These are phyloP conservation scores for Drosophila ustulata DNA, from an alignment of 2,888 invertebrate genomes.

Conservation along the genomic window DNA sequence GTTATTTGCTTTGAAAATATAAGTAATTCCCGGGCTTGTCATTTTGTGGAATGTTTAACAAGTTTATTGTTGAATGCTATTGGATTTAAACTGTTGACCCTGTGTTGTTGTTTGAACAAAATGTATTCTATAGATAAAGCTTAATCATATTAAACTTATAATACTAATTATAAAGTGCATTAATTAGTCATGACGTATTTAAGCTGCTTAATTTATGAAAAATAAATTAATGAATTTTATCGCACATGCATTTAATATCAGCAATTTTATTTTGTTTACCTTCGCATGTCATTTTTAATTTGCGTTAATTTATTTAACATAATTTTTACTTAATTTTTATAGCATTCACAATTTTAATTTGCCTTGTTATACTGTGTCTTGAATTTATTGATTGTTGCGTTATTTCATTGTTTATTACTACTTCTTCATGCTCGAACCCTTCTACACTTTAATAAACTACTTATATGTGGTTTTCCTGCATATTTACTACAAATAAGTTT, in stretches of 20 bases:
- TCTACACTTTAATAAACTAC: constrained; percentile 52
- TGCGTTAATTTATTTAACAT: constrained; percentile 29
- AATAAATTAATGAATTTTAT: constrained; percentile 19
- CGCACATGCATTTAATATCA: constrained; percentile 40
- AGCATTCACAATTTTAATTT: constrained; percentile 13
- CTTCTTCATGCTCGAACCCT: background rate
- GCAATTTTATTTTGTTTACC: constrained; percentile 43
- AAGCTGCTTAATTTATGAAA: constrained; percentile 43
- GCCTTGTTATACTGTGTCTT: too few species aligned
- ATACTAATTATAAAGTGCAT: constrained; percentile 65
- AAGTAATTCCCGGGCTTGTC: constrained; percentile 24
- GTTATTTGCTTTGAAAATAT: constrained; percentile 20
- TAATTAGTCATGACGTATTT: constrained; percentile 65
- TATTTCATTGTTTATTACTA: background rate
- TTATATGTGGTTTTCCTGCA: constrained; percentile 58
- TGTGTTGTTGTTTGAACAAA: constrained; percentile 24
- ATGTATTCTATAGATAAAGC: constrained; percentile 27
- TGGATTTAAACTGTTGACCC: constrained; percentile 39
- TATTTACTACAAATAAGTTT: constrained; percentile 49
- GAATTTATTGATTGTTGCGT: constrained; percentile 14
- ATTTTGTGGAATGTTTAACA: constrained; percentile 61
- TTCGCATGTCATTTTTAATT: constrained; percentile 45
- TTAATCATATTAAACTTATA: constrained; percentile 48
- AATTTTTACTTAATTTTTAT: constrained; percentile 26
- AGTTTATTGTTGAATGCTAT: constrained; percentile 56